Evolutionary conservation across 2,113 vertebrate genomes (phyloP), one percentile per base, ranked within the genome.

Genomic region (Nycticorax nycticorax): DNA sequence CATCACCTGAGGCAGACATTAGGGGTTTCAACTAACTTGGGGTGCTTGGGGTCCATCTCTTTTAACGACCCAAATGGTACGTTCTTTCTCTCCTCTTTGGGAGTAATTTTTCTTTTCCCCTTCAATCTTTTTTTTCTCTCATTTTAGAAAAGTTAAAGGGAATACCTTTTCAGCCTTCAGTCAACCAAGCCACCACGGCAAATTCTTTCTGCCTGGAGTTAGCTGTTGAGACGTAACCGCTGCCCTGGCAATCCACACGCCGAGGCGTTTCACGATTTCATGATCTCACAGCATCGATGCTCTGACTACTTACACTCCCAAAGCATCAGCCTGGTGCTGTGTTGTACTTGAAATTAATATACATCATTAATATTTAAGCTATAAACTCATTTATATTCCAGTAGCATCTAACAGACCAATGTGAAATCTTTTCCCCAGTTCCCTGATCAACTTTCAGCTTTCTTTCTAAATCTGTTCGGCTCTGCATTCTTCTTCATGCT

Each of bases 361-460:
- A 32, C 8, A 43, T 33, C 9, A 89, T 94, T 78, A 85, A 91
- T 89, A 89, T 86, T 93, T 94, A 76, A 96, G 19, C n/a, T 85
- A 77, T 87, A 84, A 88, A 63, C 39, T 63, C 91, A 10, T 94
- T 79, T 60, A 56, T 86, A 81, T 93, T 87, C n/a, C 52, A 91
- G 52, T 7, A 41, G 52, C 60, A 80, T 77, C 55, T 53, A 90
- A 59, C n/a, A 83, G 68, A 81, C n/a, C 52, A 53, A 21, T 19
- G 27, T 53, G 21, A 83, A 74, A 43, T 74, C n/a, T 56, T 74
- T 84, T 20, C 9, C 10, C 5, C 7, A 12, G 52, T 74, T 89
- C 32, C 56, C 73, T 17, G 48, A 85, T 82, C 60, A 56, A 3
- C 80, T 68, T 47, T 74, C 37, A 83, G 20, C 37, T 81, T 87